Base-by-base conservation (phyloP, 2,797 vertebrate genomes). In the Enteromius unitaeniatus region DNA sequence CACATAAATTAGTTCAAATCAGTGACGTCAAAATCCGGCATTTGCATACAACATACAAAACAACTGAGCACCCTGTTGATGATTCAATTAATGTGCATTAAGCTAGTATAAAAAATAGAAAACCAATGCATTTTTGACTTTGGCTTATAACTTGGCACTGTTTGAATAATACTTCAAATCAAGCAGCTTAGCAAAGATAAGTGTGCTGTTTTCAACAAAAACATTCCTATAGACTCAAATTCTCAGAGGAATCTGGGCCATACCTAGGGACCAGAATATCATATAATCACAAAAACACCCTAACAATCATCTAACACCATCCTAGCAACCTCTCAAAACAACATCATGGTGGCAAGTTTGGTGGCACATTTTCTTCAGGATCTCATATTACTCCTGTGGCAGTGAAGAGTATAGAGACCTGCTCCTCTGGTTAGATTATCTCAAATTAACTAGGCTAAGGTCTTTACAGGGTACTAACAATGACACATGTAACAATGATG, bases 371-470 rank as follows among this genome's bases (percentile, higher is more conserved):
- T 76, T 60, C 53, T 58, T 37, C n/a, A 76, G 49, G 55, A 55
- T 60, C 53, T 76, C 74, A 26, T 6, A 65, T 78, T 73, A 73
- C 40, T n/a, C 47, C 40, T 21, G 15, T 7, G 13, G 42, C 42
- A 26, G 42, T 72, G 60, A 72, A 21, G 78, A 42, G 49, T 37
- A 23, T 37, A 69, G 78, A 55, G 65, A 80, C 26, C n/a, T 42
- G 14, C 93, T 93, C 90, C 92, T 94, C 93, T 94, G 93, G 94
- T 91, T 93, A 91, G 89, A 87, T 89, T 82, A 92, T 73, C 26
- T 81, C 79, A 64, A 49, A 49, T 73, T 81, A 72, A 72, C 34
- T 40, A 58, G 67, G 79, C 51, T 80, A 70, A 79, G 34, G 28
- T 40, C 78, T 53, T 80, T 69, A 37, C 31, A 79, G 14, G 1